Percentiles rank a stretch among this genome's conserved stretches.
Evolutionary conservation across 2,888 invertebrate genomes (phyloP).

Genomic region (Terebella lapidaria): DNA sequence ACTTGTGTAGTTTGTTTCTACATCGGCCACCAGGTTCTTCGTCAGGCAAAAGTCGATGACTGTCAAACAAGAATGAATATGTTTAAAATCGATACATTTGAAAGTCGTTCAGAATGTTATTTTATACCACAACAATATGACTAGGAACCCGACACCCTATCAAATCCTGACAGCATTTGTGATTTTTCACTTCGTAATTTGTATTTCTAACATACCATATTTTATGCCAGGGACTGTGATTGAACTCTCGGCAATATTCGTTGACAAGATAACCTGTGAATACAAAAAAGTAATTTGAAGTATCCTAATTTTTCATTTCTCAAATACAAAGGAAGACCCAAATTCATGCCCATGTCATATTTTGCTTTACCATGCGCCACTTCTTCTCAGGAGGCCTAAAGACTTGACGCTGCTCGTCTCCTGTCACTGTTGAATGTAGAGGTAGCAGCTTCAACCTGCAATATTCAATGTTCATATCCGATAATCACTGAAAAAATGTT

Average conservation of each 20-base stretch:
- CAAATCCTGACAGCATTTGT: no score
- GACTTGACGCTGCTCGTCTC: slow-evolving; percentile 68
- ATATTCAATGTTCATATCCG: slow-evolving; percentile 1
- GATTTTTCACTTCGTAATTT: no score
- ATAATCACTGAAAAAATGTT: not conserved
- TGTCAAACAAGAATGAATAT: slow-evolving; percentile 25
- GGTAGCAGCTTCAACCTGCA: slow-evolving; percentile 45
- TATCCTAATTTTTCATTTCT: not conserved
- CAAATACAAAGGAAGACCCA: not conserved
- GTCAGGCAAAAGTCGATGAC: slow-evolving; percentile 93
- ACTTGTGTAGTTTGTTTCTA: slow-evolving; percentile 71
- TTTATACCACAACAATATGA: no score
- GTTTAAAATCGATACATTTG: no score
- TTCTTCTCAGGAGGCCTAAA: slow-evolving; percentile 63
- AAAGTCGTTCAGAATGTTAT: no score
- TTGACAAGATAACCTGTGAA: slow-evolving; percentile 48
- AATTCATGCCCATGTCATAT: no score
- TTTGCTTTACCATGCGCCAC: no score
- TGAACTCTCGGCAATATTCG: slow-evolving; percentile 54
- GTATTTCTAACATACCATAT: slow-evolving; percentile 44
- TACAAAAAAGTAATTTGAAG: slow-evolving; percentile 2
- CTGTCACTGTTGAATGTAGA: slow-evolving; percentile 68
- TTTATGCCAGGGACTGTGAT: slow-evolving; percentile 54
- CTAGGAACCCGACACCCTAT: no score
- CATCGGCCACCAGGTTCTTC: slow-evolving; percentile 73